A percentile compares a stretch with the other conserved stretches of the same genome.
phyloP scores from a whole-genome alignment of 2,113 vertebrate species.

The Turnix velox region DNA sequence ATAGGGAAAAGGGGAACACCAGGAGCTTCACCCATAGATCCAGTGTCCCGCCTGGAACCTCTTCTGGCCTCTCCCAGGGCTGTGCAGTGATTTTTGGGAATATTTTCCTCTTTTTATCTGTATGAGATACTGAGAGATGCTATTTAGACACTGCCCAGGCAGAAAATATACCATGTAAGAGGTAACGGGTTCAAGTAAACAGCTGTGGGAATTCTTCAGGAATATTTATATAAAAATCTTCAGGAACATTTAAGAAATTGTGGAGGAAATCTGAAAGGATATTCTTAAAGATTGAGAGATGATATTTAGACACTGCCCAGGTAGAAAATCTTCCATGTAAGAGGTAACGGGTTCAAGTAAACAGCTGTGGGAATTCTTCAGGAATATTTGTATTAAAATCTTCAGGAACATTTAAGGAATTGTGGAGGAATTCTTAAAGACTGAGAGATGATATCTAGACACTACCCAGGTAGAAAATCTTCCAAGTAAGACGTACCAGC shows the following conservation, averaged over 20 bases:
- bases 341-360: background rate
- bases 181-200: background rate
- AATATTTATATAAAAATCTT: too few relatives aligned
- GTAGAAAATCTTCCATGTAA: background rate
- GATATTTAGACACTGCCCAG: background rate
- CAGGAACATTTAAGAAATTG: too few relatives aligned
- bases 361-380: background rate
- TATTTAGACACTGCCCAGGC: background rate
- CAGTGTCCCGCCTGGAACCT: background rate
- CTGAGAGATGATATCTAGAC: background rate
- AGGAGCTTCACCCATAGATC: background rate
- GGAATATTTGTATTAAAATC: too few relatives aligned
- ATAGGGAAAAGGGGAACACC: background rate
- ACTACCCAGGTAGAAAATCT: background rate
- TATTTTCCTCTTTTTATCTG: background rate
- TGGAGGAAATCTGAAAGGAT: too few relatives aligned
- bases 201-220: background rate
- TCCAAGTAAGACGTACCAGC: background rate
- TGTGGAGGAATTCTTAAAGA: too few relatives aligned
- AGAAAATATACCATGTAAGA: background rate
- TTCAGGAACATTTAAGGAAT: too few relatives aligned
- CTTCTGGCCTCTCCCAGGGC: background rate
- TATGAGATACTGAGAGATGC: background rate
- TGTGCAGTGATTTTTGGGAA: rapidly evolving
- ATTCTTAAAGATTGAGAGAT: too few relatives aligned